Evolutionary conservation across 1,140 invertebrate species (phyloP).

Genomic region (Lysiphlebus fabarum): DNA sequence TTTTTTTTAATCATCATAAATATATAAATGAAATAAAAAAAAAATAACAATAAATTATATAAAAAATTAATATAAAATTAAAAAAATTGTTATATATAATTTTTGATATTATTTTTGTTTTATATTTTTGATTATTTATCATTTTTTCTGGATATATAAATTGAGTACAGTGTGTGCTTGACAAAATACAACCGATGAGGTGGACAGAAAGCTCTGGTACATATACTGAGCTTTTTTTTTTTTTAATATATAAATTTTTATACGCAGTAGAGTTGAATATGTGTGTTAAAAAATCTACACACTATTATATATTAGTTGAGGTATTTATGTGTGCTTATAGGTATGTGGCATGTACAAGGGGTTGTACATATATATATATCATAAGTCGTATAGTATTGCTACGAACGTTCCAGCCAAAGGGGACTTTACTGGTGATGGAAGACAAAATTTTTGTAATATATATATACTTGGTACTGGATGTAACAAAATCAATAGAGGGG

Average conservation of each 20-base stretch:
- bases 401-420: constrained; percentile 19
- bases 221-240: not conserved
- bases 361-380: constrained; percentile 13
- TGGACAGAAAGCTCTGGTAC: constrained; percentile 14
- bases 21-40: too few relatives aligned
- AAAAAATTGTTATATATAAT: too few relatives aligned
- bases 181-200: constrained; percentile 17
- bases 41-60: too few relatives aligned
- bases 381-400: constrained; percentile 18
- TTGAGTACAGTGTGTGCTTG: not conserved
- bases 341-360: constrained; percentile 18
- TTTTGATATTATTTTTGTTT: too few relatives aligned
- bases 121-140: not conserved
- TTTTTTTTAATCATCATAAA: too few relatives aligned
- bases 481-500: constrained; percentile 58
- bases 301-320: not conserved
- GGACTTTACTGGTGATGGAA: constrained; percentile 19
- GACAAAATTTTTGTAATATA: constrained; percentile 30
- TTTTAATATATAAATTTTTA: constrained; percentile 12
- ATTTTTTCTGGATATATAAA: constrained; percentile 5
- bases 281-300: too few relatives aligned
- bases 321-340: constrained; percentile 11
- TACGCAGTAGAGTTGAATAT: not conserved
- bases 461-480: constrained; percentile 41
- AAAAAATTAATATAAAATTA: too few relatives aligned